Evolutionary conservation across 2,797 vertebrate genomes (phyloP).

Genomic region (Acanthornis magna): DNA sequence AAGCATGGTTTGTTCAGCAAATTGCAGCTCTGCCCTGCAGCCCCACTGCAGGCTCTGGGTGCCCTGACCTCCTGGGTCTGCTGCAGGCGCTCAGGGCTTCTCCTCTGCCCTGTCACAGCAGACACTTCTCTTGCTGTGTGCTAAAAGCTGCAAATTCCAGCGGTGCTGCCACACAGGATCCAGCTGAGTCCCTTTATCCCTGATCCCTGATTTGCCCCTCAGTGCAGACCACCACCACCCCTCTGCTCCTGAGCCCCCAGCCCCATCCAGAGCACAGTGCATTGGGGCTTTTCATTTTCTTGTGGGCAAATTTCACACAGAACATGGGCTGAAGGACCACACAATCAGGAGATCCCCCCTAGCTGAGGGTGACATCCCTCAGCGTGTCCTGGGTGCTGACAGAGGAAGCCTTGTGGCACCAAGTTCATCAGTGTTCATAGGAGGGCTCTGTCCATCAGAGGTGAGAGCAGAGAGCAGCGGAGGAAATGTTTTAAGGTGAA

Average conservation of each 20-base stretch:
- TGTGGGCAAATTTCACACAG: background rate
- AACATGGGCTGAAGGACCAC: background rate
- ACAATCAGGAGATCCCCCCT: accelerated
- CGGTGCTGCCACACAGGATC: accelerated
- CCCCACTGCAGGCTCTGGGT: background rate
- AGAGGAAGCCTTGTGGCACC: background rate
- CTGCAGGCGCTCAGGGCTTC: background rate
- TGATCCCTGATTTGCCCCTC: background rate
- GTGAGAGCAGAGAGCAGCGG: background rate
- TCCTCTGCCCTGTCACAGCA: accelerated
- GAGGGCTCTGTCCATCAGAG: background rate
- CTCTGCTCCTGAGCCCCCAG: background rate
- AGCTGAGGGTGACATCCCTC: background rate
- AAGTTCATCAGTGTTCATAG: background rate
- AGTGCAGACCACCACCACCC: background rate
- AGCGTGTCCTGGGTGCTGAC: background rate
- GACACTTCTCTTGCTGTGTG: background rate
- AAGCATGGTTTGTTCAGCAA: background rate
- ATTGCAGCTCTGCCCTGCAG: background rate
- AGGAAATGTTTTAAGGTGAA: background rate
- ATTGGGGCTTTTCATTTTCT: accelerated
- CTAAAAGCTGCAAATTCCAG: background rate
- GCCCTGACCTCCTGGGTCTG: background rate
- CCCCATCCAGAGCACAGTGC: background rate
- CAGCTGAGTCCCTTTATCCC: background rate